Evolutionary conservation across 2,113 vertebrate genomes (phyloP), one percentile per base, ranked within the genome.

Genomic region (Sinocyclocheilus rhinocerous): DNA sequence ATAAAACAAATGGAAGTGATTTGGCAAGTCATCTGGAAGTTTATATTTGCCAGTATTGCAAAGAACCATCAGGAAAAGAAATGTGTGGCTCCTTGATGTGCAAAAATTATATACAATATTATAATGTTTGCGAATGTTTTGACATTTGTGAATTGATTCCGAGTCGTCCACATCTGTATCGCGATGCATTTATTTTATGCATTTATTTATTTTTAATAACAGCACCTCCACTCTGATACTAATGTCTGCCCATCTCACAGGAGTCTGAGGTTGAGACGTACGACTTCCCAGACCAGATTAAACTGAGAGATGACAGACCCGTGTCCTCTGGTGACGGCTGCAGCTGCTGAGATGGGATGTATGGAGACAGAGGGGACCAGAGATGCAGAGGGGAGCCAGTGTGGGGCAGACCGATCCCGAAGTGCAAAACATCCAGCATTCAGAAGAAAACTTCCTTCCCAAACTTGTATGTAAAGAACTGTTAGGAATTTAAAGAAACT

Each of bases 271-370:
- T 90, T 45, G 89, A 91, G 76, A 83, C 88, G 1, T 88, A 88
- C 16, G 89, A 88, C 48, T 87, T 90, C 81, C 88, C 90, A 2
- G 89, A 89, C 52, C 89, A 89, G 84, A 90, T 91, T 26, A 90
- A 88, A 75, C 85, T 91, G 87, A 73, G 87, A 70, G 78, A 88
- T 26, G 89, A 90, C 70, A 82, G 86, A 70, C 76, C 76, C 2
- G 39, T 63, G 39, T 69, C 87, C 65, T 29, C 85, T n/a, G 76
- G 76, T 1, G 88, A 87, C 3, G 39, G 89, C 82, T 90, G 90
- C 83, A 82, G 80, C 85, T 91, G 90, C 80, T 91, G 88, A 90
- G 72, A 73, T n/a, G 57, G 39, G 29, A 29, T 22, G 24, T 4
- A 2, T 12, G 57, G 70, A 26, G 16, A 48, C 2, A 11, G 10